Evolutionary conservation across 1,140 invertebrate genomes (phyloP), one percentile per base, ranked within the genome.

Genomic region (Chlorops oryzae): DNA sequence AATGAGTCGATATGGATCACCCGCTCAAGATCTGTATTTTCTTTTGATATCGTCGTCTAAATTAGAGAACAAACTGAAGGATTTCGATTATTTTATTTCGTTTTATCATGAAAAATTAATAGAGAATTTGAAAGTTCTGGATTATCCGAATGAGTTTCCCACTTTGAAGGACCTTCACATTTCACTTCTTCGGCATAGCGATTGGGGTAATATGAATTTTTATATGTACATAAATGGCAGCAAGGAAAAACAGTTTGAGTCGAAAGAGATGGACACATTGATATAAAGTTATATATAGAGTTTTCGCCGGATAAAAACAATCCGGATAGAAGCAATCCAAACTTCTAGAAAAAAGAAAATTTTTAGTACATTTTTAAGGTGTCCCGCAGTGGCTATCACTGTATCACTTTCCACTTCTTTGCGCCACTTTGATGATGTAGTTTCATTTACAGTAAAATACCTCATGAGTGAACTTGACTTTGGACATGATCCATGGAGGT

Each of bases 171-270:
- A 47, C 7, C 32, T 67, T 0, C 65, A 66, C 17, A 24, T 44
- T 7, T 50, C 54, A 9, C 45, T 68, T 13, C 34, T 60, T 2
- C 48, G 35, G 24, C 40, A 67, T 22, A 40, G 47, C 10, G 62
- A 65, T 28, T 68, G 65, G 65, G 56, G 65, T 67, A 43, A 48
- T n/a, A n/a, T n/a, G n/a, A n/a, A n/a, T n/a, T n/a, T n/a, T n/a
- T n/a, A n/a, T n/a, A n/a, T n/a, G 58, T 50, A 24, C 15, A 5
- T 40, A 40, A 20, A 18, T 44, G 13, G 9, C 4, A n/a, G n/a
- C n/a, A n/a, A n/a, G n/a, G n/a, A n/a, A n/a, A n/a, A n/a, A 23
- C 2, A 47, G 20, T 22, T 46, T 27, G 25, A n/a, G 17, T n/a
- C n/a, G n/a, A n/a, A n/a, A n/a, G n/a, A n/a, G n/a, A n/a, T n/a